These are phyloP conservation scores for Fratercula arctica DNA, from an alignment of 2,797 vertebrate genomes.

Conservation along the genomic window DNA sequence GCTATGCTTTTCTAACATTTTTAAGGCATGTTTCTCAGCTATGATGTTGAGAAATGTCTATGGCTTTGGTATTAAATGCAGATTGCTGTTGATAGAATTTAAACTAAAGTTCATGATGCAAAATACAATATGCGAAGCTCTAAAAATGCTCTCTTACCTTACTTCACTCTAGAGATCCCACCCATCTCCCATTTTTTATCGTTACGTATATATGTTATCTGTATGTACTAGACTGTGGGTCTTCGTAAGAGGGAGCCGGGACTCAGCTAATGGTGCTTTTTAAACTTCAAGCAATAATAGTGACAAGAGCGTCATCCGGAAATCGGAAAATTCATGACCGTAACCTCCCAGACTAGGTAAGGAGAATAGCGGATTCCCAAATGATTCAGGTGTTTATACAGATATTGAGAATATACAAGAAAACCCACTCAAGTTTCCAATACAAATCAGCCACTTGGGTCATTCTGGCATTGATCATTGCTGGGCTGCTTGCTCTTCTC, in stretches of 20 bases:
- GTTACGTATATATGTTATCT: fast-evolving
- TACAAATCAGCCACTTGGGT: background rate
- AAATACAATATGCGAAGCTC: background rate
- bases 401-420: background rate
- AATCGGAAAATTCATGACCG: background rate
- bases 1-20: background rate
- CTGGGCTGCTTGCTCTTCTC: background rate
- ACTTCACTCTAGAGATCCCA: background rate
- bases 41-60: background rate
- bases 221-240: background rate
- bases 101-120: background rate
- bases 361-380: background rate
- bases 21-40: background rate
- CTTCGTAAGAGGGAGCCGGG: background rate
- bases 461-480: background rate
- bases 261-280: background rate
- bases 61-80: background rate
- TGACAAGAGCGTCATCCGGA: background rate
- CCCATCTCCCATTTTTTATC: background rate
- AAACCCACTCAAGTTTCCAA: background rate
- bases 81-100: background rate
- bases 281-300: background rate
- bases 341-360: background rate
- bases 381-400: background rate
- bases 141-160: background rate